A percentile compares a stretch with the other conserved stretches of the same genome.
phyloP scores from a whole-genome alignment of 1,140 invertebrate genomes.

The Conus ventricosus region DNA sequence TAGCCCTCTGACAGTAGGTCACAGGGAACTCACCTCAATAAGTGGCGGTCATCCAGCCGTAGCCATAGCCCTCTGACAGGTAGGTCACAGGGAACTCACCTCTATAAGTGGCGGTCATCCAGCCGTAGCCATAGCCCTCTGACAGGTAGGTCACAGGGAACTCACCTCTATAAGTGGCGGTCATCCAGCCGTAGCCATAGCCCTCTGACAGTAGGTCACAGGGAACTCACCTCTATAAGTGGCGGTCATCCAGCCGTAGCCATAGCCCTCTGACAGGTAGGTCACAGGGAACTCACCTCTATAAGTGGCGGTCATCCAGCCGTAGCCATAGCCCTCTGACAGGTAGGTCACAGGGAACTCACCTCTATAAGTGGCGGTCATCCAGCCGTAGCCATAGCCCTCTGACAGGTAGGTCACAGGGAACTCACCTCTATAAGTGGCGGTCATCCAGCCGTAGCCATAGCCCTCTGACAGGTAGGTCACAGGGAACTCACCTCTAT shows the following conservation, averaged over 20 bases:
- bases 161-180: slow-evolving; percentile 5
- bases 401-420: slow-evolving; percentile 28
- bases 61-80: too few species aligned
- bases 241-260: too few species aligned
- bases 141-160: background rate
- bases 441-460: slow-evolving; percentile 46
- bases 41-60: too few species aligned
- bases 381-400: slow-evolving; percentile 48
- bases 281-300: slow-evolving; percentile 43
- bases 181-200: background rate
- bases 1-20: too few species aligned
- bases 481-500: too few species aligned
- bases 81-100: too few species aligned
- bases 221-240: too few species aligned
- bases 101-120: too few species aligned
- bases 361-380: slow-evolving; percentile 43
- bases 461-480: slow-evolving; percentile 27
- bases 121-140: too few species aligned
- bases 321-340: slow-evolving; percentile 40
- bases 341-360: slow-evolving; percentile 34
- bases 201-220: too few species aligned
- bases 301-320: slow-evolving; percentile 40
- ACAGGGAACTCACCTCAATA: too few species aligned
- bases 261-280: too few species aligned
- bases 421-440: slow-evolving; percentile 43